Conservation (phyloP, 2,888 invertebrate genomes). For the Uloborus plumipes region DNA sequence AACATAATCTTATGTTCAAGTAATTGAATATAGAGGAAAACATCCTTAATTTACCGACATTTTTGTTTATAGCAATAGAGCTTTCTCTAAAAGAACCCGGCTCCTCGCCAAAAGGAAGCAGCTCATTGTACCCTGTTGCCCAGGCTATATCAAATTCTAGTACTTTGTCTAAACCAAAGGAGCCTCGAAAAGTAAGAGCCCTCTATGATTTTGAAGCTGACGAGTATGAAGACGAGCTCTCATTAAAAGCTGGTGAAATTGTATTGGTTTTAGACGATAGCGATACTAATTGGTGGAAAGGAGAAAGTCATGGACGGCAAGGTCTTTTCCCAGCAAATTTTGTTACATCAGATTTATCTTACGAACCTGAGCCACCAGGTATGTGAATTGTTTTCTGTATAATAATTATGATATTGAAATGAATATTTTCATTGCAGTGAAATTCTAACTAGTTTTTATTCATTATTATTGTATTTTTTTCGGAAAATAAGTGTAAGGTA, state of each 20-base stretch:
- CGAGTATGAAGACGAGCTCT: slow-evolving; percentile 94
- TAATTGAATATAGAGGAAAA: too few species aligned
- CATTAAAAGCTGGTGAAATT: slow-evolving; percentile 94
- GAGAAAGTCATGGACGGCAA: slow-evolving; percentile 91
- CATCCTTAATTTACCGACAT: slow-evolving; percentile 24
- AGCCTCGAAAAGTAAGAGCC: slow-evolving; percentile 84
- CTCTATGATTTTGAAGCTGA: slow-evolving; percentile 99
- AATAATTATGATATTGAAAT: background rate
- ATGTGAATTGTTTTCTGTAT: background rate
- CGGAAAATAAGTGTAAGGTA: too few species aligned
- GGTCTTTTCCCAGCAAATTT: slow-evolving; percentile 99
- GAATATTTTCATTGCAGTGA: too few species aligned
- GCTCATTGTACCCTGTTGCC: slow-evolving; percentile 65
- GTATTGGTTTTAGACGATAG: slow-evolving; percentile 93
- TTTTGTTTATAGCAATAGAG: slow-evolving; percentile 80
- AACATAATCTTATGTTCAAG: background rate
- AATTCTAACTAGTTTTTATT: too few species aligned
- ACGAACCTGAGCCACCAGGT: slow-evolving; percentile 77
- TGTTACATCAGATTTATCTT: slow-evolving; percentile 90
- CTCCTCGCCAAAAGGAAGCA: slow-evolving; percentile 31
- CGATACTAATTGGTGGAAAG: slow-evolving; percentile 99
- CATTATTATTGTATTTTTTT: too few species aligned
- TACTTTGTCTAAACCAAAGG: slow-evolving; percentile 57
- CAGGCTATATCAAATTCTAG: slow-evolving; percentile 45
- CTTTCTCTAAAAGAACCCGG: slow-evolving; percentile 84